Base-by-base conservation (phyloP, 2,113 vertebrate species). In the Chamaea fasciata region DNA sequence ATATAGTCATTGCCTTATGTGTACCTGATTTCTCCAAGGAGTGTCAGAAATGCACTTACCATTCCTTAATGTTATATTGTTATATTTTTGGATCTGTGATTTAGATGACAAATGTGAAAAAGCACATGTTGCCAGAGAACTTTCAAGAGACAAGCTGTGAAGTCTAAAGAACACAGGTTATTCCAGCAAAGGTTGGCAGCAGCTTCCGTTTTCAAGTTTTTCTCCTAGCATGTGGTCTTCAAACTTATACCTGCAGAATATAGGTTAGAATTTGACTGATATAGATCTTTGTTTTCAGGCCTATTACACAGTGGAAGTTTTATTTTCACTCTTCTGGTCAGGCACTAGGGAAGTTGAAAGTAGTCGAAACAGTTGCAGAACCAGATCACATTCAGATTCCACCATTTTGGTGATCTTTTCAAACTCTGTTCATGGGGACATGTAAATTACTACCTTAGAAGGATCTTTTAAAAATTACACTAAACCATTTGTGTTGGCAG, bases 81-180 rank as follows among this genome's bases (percentile, higher is more conserved):
- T 62, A 39, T 62, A 62, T 39, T 62, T 93, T 95, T 94, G 79
- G 75, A 93, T 62, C 78, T 95, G 64, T 67, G 83, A 75, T 90
- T 86, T 96, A 96, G 87, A 83, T 90, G 95, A 90, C 90, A 95
- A 95, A 97, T 97, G 93, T 97, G 90, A 86, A 93, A 28, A 86
- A 93, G 85, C 52, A n/a, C 90, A 77, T 62, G 47, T 83, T 97
- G 95, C 93, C 96, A 96, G 92, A 92, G 90, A 96, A 94, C 90
- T 93, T 95, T 93, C 93, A 96, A 80, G 94, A 94, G 90, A 93
- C 93, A 92, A 94, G 75, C 90, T 96, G 94, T 90, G 87, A 92
- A 92, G 52, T 88, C 82, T 93, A 37, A 94, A 90, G 93, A 95
- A 92, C 87, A 92, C 85, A 95, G 90, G 92, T 95, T 95, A 97